Percentiles rank a stretch among this genome's conserved stretches.
Conservation (phyloP, 1,140 invertebrate species). For the Megalonaias nervosa region DNA sequence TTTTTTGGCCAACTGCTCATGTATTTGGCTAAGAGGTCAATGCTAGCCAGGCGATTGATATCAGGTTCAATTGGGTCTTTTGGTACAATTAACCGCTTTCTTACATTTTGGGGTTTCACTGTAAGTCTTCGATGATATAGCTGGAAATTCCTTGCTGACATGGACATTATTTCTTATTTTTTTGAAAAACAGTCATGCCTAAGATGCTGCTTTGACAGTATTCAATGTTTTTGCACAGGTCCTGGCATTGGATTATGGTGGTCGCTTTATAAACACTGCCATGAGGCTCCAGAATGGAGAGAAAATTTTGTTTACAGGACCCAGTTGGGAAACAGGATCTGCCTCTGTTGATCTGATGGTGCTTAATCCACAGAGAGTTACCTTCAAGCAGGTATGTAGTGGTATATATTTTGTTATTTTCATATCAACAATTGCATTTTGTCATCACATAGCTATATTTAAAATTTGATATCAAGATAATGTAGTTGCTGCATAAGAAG, state of each 20-base stretch:
- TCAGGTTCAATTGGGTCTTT: not conserved
- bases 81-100: not conserved
- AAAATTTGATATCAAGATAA: no score
- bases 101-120: not conserved
- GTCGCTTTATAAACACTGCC: conserved; percentile 57
- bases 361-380: conserved; percentile 43
- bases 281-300: conserved; percentile 49
- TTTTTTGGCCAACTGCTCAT: no score
- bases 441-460: not conserved
- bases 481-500: no score
- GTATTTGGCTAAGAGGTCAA: no score
- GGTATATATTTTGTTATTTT: not conserved
- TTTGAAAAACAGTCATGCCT: not conserved
- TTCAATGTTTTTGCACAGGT: conserved; percentile 45
- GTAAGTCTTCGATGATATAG: not conserved
- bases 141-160: not conserved
- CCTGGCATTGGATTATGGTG: conserved; percentile 59
- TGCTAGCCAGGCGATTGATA: not conserved
- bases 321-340: conserved; percentile 20
- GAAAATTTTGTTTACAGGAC: conserved; percentile 33
- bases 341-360: conserved; percentile 32
- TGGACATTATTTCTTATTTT: not conserved
- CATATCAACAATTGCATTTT: conserved; percentile 1
- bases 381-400: conserved; percentile 64
- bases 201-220: not conserved